Evolutionary conservation across 2,888 invertebrate genomes (phyloP), one percentile per base, ranked within the genome.

Genomic region (Sinopyrophorus schimmeli): DNA sequence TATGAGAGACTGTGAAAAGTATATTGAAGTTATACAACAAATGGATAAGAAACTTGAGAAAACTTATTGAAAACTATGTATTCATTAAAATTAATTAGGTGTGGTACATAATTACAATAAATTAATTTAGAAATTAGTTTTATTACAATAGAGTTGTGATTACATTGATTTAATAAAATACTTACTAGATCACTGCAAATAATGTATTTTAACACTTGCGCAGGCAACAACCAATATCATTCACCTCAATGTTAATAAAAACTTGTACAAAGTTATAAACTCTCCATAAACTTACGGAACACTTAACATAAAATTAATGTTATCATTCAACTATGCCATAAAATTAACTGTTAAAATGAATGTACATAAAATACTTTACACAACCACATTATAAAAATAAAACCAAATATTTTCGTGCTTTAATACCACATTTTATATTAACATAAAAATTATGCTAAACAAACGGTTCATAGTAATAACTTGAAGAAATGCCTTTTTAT

Each of bases 261-360:
- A 35, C 30, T 41, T 27, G 30, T 48, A 39, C 27, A 48, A 48
- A 35, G 35, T 41, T 23, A 41, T 48, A 37, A 48, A 48, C 47
- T 48, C 37, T 48, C 47, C 47, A 41, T 41, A 35, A 23, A 34
- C 11, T 26, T 35, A 23, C 24, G 17, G 24, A 47, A 48, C 41
- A 48, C 37, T 41, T 48, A n/a, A 48, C 37, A 48, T 48, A 48
- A 48, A 41, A 48, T 48, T 48, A 48, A 48, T 48, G 42, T 48
- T 17, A 48, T 20, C 30, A n/a, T 41, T 35, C 37, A 48, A 48
- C 47, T 34, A 24, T 35, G 47, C 35, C 42, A 41, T 41, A 41
- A 41, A 48, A 37, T 21, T 41, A n/a, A 43, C 20, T 43, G 38
- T 41, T 41, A 24, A 41, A 39, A 14, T 27, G 41, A 16, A 41